phyloP scores from a whole-genome alignment of 2,113 vertebrate species.

The Pomatostomus ruficeps region DNA sequence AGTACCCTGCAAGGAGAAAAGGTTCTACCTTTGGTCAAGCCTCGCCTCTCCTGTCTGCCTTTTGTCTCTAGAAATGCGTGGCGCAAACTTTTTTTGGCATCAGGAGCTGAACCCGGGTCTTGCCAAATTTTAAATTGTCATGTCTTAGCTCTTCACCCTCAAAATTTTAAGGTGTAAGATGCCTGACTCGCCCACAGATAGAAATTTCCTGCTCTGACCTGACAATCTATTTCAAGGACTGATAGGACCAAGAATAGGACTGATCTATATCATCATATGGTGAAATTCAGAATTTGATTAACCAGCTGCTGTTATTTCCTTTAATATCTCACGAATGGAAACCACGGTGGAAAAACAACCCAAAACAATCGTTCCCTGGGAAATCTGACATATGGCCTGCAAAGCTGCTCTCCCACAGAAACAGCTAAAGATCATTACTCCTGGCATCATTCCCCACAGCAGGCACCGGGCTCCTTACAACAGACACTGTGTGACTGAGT shows the following conservation, averaged over 20 bases:
- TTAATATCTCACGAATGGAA: conserved; percentile 17
- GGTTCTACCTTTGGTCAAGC: not conserved
- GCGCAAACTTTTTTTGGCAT: not conserved
- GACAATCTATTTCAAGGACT: not conserved
- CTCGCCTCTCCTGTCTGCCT: not conserved
- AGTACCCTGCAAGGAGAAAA: not conserved
- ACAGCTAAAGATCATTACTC: conserved; percentile 18
- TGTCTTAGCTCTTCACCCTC: not conserved
- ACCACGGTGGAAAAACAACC: conserved; percentile 1
- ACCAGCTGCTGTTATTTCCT: conserved; percentile 36
- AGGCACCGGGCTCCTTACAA: conserved; percentile 4
- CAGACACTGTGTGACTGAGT: not conserved
- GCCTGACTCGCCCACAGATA: not conserved
- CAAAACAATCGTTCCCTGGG: conserved; percentile 26
- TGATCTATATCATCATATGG: not conserved
- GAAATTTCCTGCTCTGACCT: not conserved
- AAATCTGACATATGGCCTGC: conserved; percentile 41
- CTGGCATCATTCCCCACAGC: not conserved
- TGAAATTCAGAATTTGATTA: not conserved
- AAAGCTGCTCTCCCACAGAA: conserved; percentile 33
- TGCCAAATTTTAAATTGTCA: not conserved
- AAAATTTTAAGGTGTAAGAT: not conserved
- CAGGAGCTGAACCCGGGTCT: not conserved
- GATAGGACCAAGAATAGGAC: not conserved
- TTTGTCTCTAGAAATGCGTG: not conserved